phyloP scores from a whole-genome alignment of 1,140 invertebrate species.

The silkworm (Bombyx mori) region DNA sequence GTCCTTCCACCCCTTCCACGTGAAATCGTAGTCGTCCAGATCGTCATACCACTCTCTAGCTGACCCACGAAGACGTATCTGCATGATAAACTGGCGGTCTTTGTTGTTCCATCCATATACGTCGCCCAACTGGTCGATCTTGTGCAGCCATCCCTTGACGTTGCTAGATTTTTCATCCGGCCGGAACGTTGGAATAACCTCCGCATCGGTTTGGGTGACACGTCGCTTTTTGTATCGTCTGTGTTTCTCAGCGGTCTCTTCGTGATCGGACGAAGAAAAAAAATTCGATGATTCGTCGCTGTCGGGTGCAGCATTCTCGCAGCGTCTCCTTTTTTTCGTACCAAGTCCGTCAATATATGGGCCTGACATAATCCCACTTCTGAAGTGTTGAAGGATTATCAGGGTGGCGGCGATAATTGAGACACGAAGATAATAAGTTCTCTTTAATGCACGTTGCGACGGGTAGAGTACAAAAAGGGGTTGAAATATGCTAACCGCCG shows the following conservation, averaged over 20 bases:
- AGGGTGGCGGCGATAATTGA: too few species aligned
- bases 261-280: background rate
- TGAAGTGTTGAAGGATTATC: background rate
- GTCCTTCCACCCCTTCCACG: conserved; percentile 29
- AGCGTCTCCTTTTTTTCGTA: background rate
- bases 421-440: too few species aligned
- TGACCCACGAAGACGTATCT: background rate
- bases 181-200: conserved; percentile 25
- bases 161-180: conserved; percentile 20
- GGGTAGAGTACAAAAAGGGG: too few species aligned
- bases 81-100: conserved; percentile 14
- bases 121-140: conserved; percentile 26
- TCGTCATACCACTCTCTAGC: conserved; percentile 1
- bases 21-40: background rate
- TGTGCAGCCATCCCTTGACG: conserved; percentile 25
- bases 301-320: background rate
- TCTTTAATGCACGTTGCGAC: too few species aligned
- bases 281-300: background rate
- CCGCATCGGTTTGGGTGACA: conserved; percentile 14
- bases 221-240: conserved; percentile 3
- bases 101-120: conserved; percentile 19
- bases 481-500: too few species aligned
- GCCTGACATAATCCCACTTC: conserved; percentile 2
- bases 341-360: background rate
- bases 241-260: background rate